Conservation (phyloP, 1,140 invertebrate species). For the Apis cerana region DNA sequence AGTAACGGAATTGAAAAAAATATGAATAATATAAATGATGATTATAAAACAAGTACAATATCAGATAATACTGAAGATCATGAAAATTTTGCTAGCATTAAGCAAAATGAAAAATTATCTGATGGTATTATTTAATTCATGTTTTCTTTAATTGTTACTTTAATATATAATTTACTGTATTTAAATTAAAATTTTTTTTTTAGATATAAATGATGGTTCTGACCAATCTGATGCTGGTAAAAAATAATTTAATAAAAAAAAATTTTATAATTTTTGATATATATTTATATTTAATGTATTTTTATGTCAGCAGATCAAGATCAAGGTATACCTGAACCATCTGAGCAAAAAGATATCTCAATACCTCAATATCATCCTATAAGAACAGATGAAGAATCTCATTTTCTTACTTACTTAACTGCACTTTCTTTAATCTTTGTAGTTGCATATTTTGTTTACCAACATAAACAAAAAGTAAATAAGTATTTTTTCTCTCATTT, state of each 20-base stretch:
- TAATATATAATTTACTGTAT: not conserved
- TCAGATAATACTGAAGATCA: slow-evolving; percentile 57
- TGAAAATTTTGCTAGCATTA: slow-evolving; percentile 20
- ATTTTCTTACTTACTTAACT: slow-evolving; percentile 86
- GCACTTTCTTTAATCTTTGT: slow-evolving; percentile 83
- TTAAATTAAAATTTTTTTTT: slow-evolving; percentile 18
- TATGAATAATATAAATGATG: slow-evolving; percentile 15
- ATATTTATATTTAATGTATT: not conserved
- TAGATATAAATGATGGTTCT: slow-evolving; percentile 19
- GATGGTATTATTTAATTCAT: slow-evolving; percentile 29
- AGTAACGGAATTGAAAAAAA: not conserved
- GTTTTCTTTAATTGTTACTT: not conserved
- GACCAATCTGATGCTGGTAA: slow-evolving; percentile 20
- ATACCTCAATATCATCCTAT: slow-evolving; percentile 34
- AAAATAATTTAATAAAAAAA: not conserved
- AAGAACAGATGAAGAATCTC: slow-evolving; percentile 78
- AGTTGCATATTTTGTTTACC: slow-evolving; percentile 84
- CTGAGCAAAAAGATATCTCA: slow-evolving; percentile 20
- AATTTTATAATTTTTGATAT: not conserved
- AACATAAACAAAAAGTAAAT: slow-evolving; percentile 86
- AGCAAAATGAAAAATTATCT: not conserved
- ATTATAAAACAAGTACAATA: slow-evolving; percentile 43
- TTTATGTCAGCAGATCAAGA: slow-evolving; percentile 33
- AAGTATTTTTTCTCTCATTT: not conserved
- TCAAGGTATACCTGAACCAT: slow-evolving; percentile 18